Percentiles rank a stretch among this genome's conserved stretches.
Conservation (phyloP, 2,113 vertebrate genomes). For the Taxidea taxus region DNA sequence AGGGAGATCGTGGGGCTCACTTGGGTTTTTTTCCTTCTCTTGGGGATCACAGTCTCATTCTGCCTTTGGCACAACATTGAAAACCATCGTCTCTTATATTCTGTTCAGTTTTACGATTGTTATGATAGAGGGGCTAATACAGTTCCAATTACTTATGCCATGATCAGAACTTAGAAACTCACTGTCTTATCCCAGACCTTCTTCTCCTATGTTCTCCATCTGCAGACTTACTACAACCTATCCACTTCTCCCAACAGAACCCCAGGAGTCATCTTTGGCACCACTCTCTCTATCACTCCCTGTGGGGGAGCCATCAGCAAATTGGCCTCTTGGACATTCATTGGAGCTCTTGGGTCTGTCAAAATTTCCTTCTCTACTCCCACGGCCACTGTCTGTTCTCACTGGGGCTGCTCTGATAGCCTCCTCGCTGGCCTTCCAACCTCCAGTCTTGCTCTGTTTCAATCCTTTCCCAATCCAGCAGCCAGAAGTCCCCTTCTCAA, state of each 20-base stretch:
- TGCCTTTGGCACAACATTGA: neutral
- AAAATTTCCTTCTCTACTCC: rapidly evolving
- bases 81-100: neutral
- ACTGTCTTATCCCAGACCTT: neutral
- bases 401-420: rapidly evolving
- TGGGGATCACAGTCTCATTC: neutral
- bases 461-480: neutral
- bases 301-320: neutral
- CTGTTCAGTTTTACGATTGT: no score
- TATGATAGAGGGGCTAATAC: neutral
- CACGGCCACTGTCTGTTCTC: neutral
- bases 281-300: neutral
- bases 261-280: neutral
- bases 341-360: rapidly evolving
- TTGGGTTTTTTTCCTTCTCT: neutral
- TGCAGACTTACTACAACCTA: neutral
- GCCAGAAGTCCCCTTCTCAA: neutral
- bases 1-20: neutral
- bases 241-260: neutral
- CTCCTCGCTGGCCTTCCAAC: neutral
- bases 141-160: neutral
- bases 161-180: neutral
- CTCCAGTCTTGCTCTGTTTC: neutral
- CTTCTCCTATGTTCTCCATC: neutral
- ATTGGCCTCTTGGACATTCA: neutral